A percentile compares a stretch with the other conserved stretches of the same genome.
Conservation (phyloP, 37 sponge, comb jelly and placozoan genomes). For the Diacarnus erythraeanus region DNA sequence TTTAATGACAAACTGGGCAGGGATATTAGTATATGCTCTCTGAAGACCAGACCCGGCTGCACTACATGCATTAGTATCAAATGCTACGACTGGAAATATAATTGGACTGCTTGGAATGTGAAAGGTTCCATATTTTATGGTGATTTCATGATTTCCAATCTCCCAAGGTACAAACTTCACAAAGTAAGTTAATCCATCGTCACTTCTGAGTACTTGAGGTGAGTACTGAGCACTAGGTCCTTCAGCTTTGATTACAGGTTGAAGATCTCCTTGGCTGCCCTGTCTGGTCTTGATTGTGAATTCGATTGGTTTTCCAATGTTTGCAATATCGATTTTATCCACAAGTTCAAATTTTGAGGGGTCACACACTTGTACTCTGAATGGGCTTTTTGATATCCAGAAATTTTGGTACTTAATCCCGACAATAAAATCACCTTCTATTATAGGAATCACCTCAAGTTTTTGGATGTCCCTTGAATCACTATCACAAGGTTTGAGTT, state of each 20-base stretch:
- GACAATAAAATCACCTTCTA: conserved; percentile 39
- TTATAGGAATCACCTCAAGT: conserved; percentile 53
- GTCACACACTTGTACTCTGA: conserved; percentile 42
- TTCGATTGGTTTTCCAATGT: conserved; percentile 54
- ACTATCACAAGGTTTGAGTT: neutral
- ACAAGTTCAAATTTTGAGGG: conserved; percentile 50
- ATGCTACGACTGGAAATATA: conserved; percentile 18
- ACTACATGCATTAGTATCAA: conserved; percentile 34
- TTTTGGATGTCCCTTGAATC: conserved; percentile 9
- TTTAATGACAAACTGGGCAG: conserved; percentile 64
- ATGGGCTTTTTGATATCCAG: conserved; percentile 57
- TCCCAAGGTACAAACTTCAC: conserved; percentile 66
- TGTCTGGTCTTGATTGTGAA: conserved; percentile 14
- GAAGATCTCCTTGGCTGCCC: neutral
- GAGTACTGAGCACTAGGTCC: conserved; percentile 59
- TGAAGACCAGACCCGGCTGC: conserved; percentile 68
- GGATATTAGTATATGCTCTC: conserved; percentile 49
- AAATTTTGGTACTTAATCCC: conserved; percentile 30
- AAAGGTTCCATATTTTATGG: conserved; percentile 49
- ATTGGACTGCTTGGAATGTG: conserved; percentile 46
- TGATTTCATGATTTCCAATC: conserved; percentile 55
- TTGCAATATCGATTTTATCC: conserved; percentile 1
- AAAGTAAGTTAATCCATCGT: conserved; percentile 17
- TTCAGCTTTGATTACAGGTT: conserved; percentile 48
- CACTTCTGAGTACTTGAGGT: neutral